Evolutionary conservation across 2,797 vertebrate genomes (phyloP).

Genomic region (Hemitrygon akajei): DNA sequence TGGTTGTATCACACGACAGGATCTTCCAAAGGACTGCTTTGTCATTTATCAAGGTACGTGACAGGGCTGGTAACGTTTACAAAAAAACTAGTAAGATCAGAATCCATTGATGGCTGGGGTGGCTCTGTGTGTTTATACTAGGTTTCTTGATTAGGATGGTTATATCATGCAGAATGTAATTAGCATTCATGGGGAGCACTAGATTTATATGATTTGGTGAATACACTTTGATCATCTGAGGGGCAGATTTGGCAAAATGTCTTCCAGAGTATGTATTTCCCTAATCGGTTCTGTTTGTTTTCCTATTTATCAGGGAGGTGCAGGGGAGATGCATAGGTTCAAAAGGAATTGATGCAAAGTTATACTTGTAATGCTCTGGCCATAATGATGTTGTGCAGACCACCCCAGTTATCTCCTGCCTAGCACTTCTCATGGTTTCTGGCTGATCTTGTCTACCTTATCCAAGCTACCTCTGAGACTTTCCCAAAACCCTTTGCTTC

Average conservation of each 20-base stretch:
- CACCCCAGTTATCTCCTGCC: neutral
- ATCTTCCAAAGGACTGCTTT: slow-evolving; percentile 74
- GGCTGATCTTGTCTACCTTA: no score
- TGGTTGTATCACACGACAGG: slow-evolving; percentile 78
- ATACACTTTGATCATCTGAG: neutral
- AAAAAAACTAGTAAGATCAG: neutral
- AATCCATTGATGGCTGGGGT: neutral
- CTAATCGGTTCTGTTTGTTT: neutral
- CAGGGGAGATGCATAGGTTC: neutral
- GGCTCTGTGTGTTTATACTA: neutral
- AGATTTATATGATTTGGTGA: neutral
- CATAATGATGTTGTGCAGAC: neutral
- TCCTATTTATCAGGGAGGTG: neutral
- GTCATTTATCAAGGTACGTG: slow-evolving; percentile 82
- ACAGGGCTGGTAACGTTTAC: neutral
- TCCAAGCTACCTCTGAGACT: no score
- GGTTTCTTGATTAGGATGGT: neutral
- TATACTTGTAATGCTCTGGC: neutral
- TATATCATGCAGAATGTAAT: neutral
- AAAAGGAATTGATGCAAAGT: neutral
- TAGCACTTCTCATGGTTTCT: no score
- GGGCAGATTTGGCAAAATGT: neutral
- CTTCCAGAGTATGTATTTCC: neutral
- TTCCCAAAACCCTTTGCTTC: no score
- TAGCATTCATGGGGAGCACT: neutral